Evolutionary conservation across 2,888 invertebrate species (phyloP).

Genomic region (Cetonia aurata): DNA sequence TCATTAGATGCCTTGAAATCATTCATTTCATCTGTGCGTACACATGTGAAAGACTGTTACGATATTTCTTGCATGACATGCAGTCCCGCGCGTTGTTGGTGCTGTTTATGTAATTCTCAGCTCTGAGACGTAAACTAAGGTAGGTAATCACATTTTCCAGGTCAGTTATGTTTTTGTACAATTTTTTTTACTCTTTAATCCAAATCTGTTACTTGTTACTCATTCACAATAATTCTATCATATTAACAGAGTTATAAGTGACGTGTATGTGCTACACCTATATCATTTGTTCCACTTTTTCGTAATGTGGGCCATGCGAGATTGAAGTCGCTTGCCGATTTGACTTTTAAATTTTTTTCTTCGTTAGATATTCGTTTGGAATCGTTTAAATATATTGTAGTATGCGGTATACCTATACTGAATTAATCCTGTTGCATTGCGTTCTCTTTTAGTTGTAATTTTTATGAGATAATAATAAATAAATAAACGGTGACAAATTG

Average conservation of each 20-base stretch:
- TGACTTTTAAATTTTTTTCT: slow-evolving; percentile 9
- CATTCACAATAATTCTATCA: slow-evolving; percentile 18
- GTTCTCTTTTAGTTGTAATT: no score
- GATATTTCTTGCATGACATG: slow-evolving; percentile 1
- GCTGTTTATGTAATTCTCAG: slow-evolving; percentile 19
- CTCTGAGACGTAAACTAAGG: background rate
- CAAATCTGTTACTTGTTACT: no score
- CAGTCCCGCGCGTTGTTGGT: no score
- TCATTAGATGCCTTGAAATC: slow-evolving; percentile 6
- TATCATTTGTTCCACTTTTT: slow-evolving; percentile 36
- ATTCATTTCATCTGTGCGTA: slow-evolving; percentile 4
- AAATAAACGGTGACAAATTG: no score
- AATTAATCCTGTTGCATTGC: no score
- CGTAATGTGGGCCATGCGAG: slow-evolving; percentile 30
- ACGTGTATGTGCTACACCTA: slow-evolving; percentile 14
- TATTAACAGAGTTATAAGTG: background rate
- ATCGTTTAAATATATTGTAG: no score
- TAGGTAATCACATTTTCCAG: slow-evolving; percentile 20
- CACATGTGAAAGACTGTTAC: slow-evolving; percentile 5
- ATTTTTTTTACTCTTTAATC: slow-evolving; percentile 3
- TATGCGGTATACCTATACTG: no score
- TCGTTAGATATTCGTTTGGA: background rate
- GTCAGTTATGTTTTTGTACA: slow-evolving; percentile 26
- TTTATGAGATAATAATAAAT: no score
- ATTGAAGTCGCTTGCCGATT: slow-evolving; percentile 15